These are phyloP conservation scores for Scelioninae gen. 2 DNA, from an alignment of 2,888 invertebrate species.

Conservation along the genomic window DNA sequence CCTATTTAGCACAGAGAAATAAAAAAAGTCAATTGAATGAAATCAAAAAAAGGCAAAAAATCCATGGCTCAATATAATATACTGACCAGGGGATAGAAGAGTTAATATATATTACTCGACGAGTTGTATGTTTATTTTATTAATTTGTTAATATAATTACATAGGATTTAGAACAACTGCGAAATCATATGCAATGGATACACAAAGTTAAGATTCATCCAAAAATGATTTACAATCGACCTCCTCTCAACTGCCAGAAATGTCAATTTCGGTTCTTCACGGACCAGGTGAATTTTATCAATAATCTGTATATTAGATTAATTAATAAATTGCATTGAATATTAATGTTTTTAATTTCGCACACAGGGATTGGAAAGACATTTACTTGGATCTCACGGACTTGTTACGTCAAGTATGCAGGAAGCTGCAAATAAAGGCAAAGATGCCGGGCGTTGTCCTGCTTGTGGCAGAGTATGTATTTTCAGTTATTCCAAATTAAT, in stretches of 20 bases:
- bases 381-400: conserved; percentile 93
- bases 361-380: conserved; percentile 94
- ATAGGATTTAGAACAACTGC: conserved; percentile 90
- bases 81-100: too few species aligned
- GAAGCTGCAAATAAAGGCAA: conserved; percentile 96
- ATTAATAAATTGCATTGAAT: neutral
- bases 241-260: conserved; percentile 96
- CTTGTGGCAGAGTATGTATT: conserved; percentile 91
- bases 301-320: neutral
- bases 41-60: too few species aligned
- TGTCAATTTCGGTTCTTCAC: conserved; percentile 98
- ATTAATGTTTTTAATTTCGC: too few species aligned
- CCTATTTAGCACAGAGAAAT: too few species aligned
- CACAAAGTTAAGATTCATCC: conserved; percentile 98
- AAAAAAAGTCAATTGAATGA: too few species aligned
- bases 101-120: too few species aligned
- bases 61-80: too few species aligned
- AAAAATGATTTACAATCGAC: conserved; percentile 95
- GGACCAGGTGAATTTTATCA: conserved; percentile 77
- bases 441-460: conserved; percentile 95
- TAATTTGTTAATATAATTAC: conserved; percentile 7
- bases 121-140: too few species aligned
- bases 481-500: too few species aligned
- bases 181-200: conserved; percentile 98
- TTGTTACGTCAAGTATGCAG: conserved; percentile 97